Evolutionary conservation across 2,113 vertebrate genomes (phyloP).

Genomic region (Colaptes auratus): DNA sequence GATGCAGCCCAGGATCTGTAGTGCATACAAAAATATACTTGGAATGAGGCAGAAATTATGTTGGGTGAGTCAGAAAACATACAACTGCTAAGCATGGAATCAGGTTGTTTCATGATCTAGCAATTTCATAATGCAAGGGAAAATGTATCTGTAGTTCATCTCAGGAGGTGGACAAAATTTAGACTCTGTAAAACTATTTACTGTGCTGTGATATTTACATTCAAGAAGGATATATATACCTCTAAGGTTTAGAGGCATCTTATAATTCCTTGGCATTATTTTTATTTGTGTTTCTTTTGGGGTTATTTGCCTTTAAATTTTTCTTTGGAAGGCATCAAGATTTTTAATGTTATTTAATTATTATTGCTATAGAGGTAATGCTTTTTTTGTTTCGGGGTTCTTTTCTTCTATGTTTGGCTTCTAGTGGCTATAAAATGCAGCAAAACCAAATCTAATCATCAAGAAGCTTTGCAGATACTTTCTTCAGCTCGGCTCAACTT

Average conservation of each 20-base stretch:
- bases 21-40: background rate
- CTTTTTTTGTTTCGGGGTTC: background rate
- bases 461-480: slow-evolving; percentile 88
- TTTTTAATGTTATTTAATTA: background rate
- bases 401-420: slow-evolving; percentile 44
- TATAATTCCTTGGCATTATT: background rate
- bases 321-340: background rate
- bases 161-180: background rate
- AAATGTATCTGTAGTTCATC: background rate
- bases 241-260: background rate
- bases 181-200: background rate
- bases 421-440: slow-evolving; percentile 89
- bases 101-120: background rate
- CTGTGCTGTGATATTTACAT: background rate
- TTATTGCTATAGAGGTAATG: background rate
- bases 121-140: background rate
- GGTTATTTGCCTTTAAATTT: background rate
- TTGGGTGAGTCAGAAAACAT: background rate
- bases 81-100: background rate
- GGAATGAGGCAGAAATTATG: background rate
- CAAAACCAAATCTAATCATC: slow-evolving; percentile 78
- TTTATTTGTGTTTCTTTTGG: background rate
- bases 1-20: too few relatives aligned
- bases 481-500: slow-evolving; percentile 92
- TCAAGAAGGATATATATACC: background rate